These are phyloP conservation scores for Himalopsyche japonica DNA, from an alignment of 2,888 invertebrate species.

Conservation along the genomic window DNA sequence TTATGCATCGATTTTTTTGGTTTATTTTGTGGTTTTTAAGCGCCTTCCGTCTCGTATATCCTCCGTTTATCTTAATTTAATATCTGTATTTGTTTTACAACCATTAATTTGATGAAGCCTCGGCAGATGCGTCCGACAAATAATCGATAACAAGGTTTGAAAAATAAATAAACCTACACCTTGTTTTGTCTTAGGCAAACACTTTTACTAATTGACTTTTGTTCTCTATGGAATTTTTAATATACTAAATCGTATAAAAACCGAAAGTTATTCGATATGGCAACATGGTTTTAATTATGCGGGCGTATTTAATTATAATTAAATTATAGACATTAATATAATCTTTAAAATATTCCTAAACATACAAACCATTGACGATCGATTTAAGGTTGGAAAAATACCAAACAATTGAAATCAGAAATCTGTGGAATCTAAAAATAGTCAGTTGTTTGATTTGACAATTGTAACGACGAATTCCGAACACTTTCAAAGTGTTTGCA, in stretches of 20 bases:
- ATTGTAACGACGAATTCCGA: too few relatives aligned
- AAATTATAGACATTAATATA: too few relatives aligned
- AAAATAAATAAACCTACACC: not conserved
- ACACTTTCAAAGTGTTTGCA: too few relatives aligned
- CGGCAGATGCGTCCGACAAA: not conserved
- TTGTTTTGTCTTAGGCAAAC: not conserved
- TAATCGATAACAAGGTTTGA: not conserved
- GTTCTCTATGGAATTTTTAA: constrained; percentile 21
- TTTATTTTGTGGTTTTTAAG: constrained; percentile 11
- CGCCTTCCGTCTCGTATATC: constrained; percentile 24
- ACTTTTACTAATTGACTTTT: constrained; percentile 18
- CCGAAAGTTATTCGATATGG: not conserved
- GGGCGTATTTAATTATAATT: too few relatives aligned
- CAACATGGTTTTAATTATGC: too few relatives aligned
- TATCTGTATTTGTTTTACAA: constrained; percentile 38
- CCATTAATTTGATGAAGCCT: constrained; percentile 28
- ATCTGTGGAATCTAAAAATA: too few relatives aligned
- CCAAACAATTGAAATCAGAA: too few relatives aligned
- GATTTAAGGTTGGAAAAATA: too few relatives aligned
- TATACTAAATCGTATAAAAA: not conserved
- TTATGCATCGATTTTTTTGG: not conserved
- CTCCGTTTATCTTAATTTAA: constrained; percentile 39
- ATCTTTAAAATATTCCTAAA: too few relatives aligned
- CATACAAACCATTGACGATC: too few relatives aligned
- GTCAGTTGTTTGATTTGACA: too few relatives aligned